phyloP scores from a whole-genome alignment of 2,888 invertebrate genomes.

The Glyphotaelius pellucidus region DNA sequence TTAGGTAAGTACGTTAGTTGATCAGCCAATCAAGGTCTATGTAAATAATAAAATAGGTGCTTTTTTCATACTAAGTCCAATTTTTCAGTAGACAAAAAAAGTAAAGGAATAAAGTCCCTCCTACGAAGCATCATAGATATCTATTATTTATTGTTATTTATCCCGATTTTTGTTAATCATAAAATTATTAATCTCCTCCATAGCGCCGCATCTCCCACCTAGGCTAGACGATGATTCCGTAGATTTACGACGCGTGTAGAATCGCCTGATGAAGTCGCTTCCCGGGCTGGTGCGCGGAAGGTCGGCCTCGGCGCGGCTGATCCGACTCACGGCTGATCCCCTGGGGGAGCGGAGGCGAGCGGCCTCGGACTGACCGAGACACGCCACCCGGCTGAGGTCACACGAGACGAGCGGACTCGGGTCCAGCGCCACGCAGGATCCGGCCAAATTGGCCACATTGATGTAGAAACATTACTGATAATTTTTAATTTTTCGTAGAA shows the following conservation, averaged over 20 bases:
- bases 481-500: background rate
- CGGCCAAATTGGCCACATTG: background rate
- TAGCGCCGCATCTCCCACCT: background rate
- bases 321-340: background rate
- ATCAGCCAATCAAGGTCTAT: no score
- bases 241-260: background rate
- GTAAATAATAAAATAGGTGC: no score
- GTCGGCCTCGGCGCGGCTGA: background rate
- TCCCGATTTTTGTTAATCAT: background rate
- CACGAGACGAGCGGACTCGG: background rate
- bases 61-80: no score
- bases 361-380: background rate
- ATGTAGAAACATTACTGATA: background rate
- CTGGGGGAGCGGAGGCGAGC: conserved; percentile 15
- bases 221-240: background rate
- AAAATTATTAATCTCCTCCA: background rate
- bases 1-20: no score
- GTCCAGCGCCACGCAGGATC: background rate
- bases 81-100: no score
- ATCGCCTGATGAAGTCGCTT: background rate
- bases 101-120: no score
- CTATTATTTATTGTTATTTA: background rate
- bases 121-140: no score
- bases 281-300: background rate
- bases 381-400: background rate